Base-by-base conservation (phyloP, 2,888 invertebrate genomes). In the Drosophila parthenogenetica region DNA sequence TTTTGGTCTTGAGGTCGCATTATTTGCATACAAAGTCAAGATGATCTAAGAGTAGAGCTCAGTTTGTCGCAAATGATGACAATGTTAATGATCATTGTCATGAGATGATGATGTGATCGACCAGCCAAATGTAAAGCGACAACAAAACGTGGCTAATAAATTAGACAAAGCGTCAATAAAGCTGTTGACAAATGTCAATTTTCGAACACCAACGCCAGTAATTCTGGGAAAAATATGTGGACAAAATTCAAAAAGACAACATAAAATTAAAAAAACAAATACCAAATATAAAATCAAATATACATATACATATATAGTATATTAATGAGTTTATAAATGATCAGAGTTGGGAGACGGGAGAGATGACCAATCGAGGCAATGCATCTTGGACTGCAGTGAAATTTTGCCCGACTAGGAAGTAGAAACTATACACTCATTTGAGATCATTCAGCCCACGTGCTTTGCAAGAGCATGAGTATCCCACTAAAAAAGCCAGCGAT, bases 131-230 rank as follows among this genome's bases (percentile, higher is more conserved):
- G 63, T 73, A 72, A 77, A 61, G 64, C 66, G 49, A 60, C 65
- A 61, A 65, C 55, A 73, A 79, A 80, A 77, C 65, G 74, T 71
- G 78, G 81, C 78, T 65, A 81, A 77, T 77, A 79, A 79, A 79
- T 81, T 74, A 65, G 49, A 62, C 75, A 65, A 68, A 79, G 76
- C 76, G 79, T 71, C 64, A 75, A 80, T 75, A 80, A 82, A 77
- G 66, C 80, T 73, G 55, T 69, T 87, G 81, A 87, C 85, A 84
- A 87, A 81, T 86, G 71, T 63, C 71, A 68, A 66, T 49, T 68
- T 40, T 53, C 8, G 59, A 61, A 75, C 71, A 55, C 69, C 69
- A 65, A 78, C 79, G 68, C 81, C 49, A 58, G 49, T 5, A 46
- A 60, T 58, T 39, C 16, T 10, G 22, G 48, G 46, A 61, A 67